Percentiles rank a stretch among this genome's conserved stretches.
Evolutionary conservation across 2,113 vertebrate species (phyloP).

Genomic region (Epinephelus fuscoguttatus): DNA sequence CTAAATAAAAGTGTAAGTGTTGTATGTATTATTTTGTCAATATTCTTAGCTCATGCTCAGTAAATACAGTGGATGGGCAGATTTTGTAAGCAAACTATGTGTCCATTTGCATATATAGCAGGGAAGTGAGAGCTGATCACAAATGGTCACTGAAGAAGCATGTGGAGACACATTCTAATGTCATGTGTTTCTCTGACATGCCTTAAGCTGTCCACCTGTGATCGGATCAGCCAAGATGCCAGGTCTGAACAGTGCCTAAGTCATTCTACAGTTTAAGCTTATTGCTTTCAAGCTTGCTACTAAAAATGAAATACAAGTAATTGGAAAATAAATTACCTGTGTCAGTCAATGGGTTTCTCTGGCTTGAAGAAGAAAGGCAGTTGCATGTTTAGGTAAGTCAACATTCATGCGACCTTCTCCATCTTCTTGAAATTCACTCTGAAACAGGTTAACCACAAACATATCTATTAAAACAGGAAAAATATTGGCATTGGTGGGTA

Average conservation of each 20-base stretch:
- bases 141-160: too few species aligned
- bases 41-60: background rate
- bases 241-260: background rate
- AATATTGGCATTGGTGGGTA: background rate
- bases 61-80: background rate
- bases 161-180: too few species aligned
- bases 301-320: background rate
- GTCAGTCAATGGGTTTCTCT: conserved; percentile 34
- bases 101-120: too few species aligned
- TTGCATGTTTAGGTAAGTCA: conserved; percentile 32
- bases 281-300: conserved; percentile 16
- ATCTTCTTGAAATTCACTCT: conserved; percentile 37
- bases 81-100: too few species aligned
- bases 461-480: background rate
- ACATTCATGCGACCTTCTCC: conserved; percentile 12
- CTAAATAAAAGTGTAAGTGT: background rate
- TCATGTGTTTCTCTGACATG: background rate
- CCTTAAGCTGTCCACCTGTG: background rate
- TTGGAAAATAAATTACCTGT: conserved; percentile 1
- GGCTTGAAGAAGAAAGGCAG: conserved; percentile 35
- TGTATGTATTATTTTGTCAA: too few species aligned
- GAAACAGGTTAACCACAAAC: conserved; percentile 7
- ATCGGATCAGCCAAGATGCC: background rate
- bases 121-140: too few species aligned
- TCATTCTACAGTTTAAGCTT: background rate